Percentiles rank a stretch among this genome's conserved stretches.
Conservation (phyloP, 2,113 vertebrate species). For the Prolemur simus region DNA sequence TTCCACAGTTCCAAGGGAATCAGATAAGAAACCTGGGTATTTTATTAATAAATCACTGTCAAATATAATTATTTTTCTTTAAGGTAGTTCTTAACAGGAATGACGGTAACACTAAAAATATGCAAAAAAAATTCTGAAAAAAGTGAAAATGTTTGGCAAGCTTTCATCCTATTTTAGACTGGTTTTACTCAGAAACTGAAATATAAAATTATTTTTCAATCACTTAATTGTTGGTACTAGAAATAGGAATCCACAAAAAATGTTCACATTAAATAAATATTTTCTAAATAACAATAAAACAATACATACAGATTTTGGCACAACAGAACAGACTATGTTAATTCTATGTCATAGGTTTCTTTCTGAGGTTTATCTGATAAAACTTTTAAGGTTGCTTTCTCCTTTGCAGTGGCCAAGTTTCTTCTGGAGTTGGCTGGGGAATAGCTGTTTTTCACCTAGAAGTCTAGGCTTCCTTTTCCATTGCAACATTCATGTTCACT, state of each 20-base stretch:
- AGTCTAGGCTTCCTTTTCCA: not conserved
- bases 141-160: not conserved
- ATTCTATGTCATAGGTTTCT: not conserved
- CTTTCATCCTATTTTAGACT: not conserved
- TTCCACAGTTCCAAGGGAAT: not conserved
- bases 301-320: not conserved
- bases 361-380: conserved; percentile 34
- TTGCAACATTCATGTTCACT: conserved; percentile 42
- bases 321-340: not conserved
- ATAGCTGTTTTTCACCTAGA: not conserved
- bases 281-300: not conserved
- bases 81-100: conserved; percentile 16
- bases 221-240: not conserved
- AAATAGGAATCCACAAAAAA: not conserved
- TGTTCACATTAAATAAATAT: conserved; percentile 24
- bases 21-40: not conserved
- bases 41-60: conserved; percentile 3
- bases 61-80: conserved; percentile 10
- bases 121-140: not conserved
- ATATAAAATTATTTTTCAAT: not conserved
- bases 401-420: not conserved
- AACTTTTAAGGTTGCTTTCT: conserved; percentile 29
- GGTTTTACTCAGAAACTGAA: not conserved
- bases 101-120: not conserved
- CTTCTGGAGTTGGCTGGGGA: not conserved